Evolutionary conservation across 2,888 invertebrate genomes (phyloP), one percentile per base, ranked within the genome.

Genomic region (Thecophora atra): DNA sequence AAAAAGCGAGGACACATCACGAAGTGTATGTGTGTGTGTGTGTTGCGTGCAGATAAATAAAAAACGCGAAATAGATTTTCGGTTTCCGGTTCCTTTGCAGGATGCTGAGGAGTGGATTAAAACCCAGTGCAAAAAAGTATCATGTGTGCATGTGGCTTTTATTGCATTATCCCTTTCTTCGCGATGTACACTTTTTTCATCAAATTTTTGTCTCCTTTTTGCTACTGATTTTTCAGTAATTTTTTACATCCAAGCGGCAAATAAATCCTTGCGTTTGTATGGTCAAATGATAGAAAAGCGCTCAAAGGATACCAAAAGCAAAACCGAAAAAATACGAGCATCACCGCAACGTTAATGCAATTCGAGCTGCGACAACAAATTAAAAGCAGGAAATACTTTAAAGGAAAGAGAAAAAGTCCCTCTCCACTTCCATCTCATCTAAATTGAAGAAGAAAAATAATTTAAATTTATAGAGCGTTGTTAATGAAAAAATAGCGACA

Each of bases 121-220:
- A 70, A 47, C n/a, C 68, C 58, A 30, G 11, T 63, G 42, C 21
- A 47, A 63, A 63, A 63, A 63, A 75, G 75, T 75, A 75, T 75
- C 75, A 76, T 68, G 68, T 21, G 66, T 72, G 63, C 58, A 47
- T 71, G 51, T 71, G 65, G 74, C 72, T 68, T 76, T 74, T 52
- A 71, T 72, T 72, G 30, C 62, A 67, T 69, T 69, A 69, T 71
- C 42, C 15, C 5, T 24, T 17, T 60, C 63, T 63, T 52, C 11
- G 4, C 4, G 26, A 24, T 58, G 11, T 56, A 21, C 21, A 21
- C 21, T 56, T 26, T 8, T 24, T 58, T 28, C 5, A 15, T 24
- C 3, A 26, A 28, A 26, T 58, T 24, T 28, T 58, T 58, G 24
- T 58, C 11, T 17, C 11, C 28, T 4, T 58, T 58, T 58, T 3